Evolutionary conservation across 2,888 invertebrate species (phyloP).

Genomic region (Drosophila eohydei): DNA sequence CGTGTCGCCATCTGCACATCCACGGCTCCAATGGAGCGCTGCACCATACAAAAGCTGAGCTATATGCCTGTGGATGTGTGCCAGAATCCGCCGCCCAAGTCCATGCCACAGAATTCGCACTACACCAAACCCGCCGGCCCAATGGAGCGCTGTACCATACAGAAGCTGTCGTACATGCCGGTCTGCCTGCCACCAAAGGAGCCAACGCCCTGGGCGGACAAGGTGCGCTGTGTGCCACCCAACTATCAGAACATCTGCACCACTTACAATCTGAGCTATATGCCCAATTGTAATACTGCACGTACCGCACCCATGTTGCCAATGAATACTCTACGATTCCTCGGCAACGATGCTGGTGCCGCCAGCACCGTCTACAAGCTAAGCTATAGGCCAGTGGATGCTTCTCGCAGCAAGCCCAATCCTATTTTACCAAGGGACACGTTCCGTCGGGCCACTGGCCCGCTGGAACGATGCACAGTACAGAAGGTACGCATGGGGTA

Average conservation of each 20-base stretch:
- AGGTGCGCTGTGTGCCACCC: slow-evolving; percentile 78
- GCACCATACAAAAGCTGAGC: slow-evolving; percentile 82
- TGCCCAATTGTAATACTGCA: slow-evolving; percentile 80
- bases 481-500: slow-evolving; percentile 71
- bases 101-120: slow-evolving; percentile 69
- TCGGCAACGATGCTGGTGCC: slow-evolving; percentile 77
- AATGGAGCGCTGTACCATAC: slow-evolving; percentile 84
- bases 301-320: slow-evolving; percentile 73
- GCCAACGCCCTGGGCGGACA: slow-evolving; percentile 83
- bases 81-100: slow-evolving; percentile 81
- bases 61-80: slow-evolving; percentile 83
- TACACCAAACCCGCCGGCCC: slow-evolving; percentile 75
- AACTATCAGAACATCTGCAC: slow-evolving; percentile 80
- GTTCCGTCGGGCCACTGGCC: slow-evolving; percentile 70
- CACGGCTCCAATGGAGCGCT: slow-evolving; percentile 81
- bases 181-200: slow-evolving; percentile 84
- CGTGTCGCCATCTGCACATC: slow-evolving; percentile 69
- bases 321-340: slow-evolving; percentile 66
- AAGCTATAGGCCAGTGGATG: slow-evolving; percentile 81
- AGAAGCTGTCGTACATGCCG: slow-evolving; percentile 86
- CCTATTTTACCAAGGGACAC: slow-evolving; percentile 77
- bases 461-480: slow-evolving; percentile 82
- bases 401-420: slow-evolving; percentile 68
- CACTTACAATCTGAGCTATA: slow-evolving; percentile 83
- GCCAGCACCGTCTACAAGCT: slow-evolving; percentile 82